These are phyloP conservation scores for Chrosomus eos DNA, from an alignment of 2,797 vertebrate species.

Conservation along the genomic window DNA sequence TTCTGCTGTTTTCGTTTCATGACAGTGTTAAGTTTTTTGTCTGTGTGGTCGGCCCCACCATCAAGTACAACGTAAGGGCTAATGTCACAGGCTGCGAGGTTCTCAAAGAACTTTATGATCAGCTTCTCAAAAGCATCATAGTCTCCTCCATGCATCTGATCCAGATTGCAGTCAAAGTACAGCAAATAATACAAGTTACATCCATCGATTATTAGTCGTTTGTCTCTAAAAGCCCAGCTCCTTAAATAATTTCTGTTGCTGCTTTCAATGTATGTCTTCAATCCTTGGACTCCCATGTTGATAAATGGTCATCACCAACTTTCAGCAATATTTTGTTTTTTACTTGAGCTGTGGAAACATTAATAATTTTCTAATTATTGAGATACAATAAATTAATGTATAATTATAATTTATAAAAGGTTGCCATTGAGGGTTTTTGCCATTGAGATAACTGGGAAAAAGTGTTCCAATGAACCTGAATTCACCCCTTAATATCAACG, in stretches of 20 bases:
- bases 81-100: conserved; percentile 75
- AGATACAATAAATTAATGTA: neutral
- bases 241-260: conserved; percentile 67
- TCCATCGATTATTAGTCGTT: conserved; percentile 83
- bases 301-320: neutral
- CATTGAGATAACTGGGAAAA: neutral
- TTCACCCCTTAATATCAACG: neutral
- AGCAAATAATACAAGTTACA: conserved; percentile 77
- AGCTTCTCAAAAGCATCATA: conserved; percentile 76
- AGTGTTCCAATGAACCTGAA: neutral
- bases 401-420: neutral
- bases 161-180: conserved; percentile 73
- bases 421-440: too few relatives aligned
- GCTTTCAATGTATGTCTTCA: conserved; percentile 71
- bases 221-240: conserved; percentile 70
- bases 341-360: neutral
- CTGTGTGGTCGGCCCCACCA: conserved; percentile 76
- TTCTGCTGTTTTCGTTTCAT: conserved; percentile 59
- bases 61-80: conserved; percentile 83
- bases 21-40: conserved; percentile 77
- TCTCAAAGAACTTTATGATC: conserved; percentile 74
- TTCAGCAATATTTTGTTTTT: neutral
- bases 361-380: neutral
- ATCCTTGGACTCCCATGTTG: conserved; percentile 81
- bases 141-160: conserved; percentile 82